phyloP scores from a whole-genome alignment of 2,797 vertebrate genomes.

The Pipistrellus pygmaeus region DNA sequence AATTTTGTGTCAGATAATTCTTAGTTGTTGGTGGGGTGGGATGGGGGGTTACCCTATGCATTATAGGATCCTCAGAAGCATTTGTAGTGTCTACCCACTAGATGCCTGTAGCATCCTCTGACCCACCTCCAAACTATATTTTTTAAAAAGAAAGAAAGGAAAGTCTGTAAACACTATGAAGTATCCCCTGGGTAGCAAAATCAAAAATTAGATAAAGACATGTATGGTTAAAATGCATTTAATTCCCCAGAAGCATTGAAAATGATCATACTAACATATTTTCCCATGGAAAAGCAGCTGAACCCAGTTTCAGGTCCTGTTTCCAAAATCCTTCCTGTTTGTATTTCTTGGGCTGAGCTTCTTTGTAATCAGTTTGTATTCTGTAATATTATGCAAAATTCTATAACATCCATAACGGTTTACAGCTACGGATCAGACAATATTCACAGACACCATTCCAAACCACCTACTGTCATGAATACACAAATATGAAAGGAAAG shows the following conservation, averaged over 20 bases:
- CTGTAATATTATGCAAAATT: conserved; percentile 48
- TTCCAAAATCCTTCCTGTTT: conserved; percentile 37
- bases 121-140: not conserved
- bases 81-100: not conserved
- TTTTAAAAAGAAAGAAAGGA: not conserved
- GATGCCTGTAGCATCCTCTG: not conserved
- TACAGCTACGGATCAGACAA: conserved; percentile 61
- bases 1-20: not conserved
- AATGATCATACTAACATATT: not conserved
- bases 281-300: conserved; percentile 59
- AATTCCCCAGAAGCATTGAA: not conserved
- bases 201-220: conserved; percentile 48
- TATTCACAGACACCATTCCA: conserved; percentile 60
- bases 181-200: not conserved
- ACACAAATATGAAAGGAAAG: conserved; percentile 42
- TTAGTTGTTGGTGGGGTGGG: not conserved
- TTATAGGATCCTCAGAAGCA: not conserved
- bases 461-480: conserved; percentile 40
- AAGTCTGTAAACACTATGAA: not conserved
- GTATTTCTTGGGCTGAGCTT: conserved; percentile 53
- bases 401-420: conserved; percentile 49
- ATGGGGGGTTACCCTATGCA: not conserved
- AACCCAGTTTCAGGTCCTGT: not conserved
- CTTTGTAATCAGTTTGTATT: conserved; percentile 63
- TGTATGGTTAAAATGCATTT: not conserved